Base-by-base conservation (phyloP, 1,140 invertebrate species). In the Drosophila arawakana region DNA sequence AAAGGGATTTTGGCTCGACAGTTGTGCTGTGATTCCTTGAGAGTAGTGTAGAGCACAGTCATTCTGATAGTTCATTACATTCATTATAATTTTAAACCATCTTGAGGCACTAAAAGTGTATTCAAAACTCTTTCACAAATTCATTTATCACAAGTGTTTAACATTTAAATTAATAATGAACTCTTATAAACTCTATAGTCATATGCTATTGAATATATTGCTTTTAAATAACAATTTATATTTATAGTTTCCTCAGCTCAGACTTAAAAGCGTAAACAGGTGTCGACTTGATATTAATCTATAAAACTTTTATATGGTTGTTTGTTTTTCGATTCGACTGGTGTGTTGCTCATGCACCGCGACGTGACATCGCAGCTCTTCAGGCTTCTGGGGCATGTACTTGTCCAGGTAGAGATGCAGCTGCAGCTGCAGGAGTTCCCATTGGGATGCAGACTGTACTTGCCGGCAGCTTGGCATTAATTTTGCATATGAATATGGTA, bases 401-500 rank as follows among this genome's bases (percentile, higher is more conserved):
- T 9, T 10, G 37, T 9, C 37, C 37, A 39, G 37, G 11, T 11
- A 6, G 3, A 21, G 15, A 35, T 41, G 6, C 13, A 55, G 34
- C 4, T 55, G 25, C 63, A 47, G 25, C 9, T 18, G 25, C 46
- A 34, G 37, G 11, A 35, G 15, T 49, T 6, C 37, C 18, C 15
- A 8, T 62, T 34, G 44, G 41, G 60, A 8, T 35, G 47, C 60
- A 41, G 50, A 25, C 15, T 55, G 21, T n/a, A 30, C n/a, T 57
- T 67, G 46, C 30, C 39, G 7, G n/a, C 18, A 52, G 18, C 18
- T 69, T 34, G 8, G 65, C 41, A 71, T 86, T 86, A 52, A 81
- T 86, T 81, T 82, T 81, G 70, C 81, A 84, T 78, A 78, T 80
- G 81, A 84, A 80, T 84, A 66, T 41, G 30, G 46, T 10, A 54